phyloP scores from a whole-genome alignment of 2,888 invertebrate species.

The Bimastos eiseni region DNA sequence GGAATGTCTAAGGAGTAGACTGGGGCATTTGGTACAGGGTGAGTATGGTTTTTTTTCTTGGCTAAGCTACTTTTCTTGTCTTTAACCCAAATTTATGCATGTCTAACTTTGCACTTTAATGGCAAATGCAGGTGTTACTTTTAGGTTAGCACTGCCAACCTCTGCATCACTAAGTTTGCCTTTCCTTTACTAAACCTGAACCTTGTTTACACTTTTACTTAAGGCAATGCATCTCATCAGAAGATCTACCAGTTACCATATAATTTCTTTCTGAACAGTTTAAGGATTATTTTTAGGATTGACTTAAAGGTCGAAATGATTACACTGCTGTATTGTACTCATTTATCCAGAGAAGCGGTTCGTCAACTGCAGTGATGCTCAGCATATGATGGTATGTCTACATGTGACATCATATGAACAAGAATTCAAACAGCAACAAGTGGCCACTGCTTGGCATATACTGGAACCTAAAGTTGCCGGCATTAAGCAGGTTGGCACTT shows the following conservation, averaged over 20 bases:
- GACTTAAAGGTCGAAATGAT: no score
- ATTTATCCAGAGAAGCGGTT: neutral
- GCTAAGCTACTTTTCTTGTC: neutral
- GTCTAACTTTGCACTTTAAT: neutral
- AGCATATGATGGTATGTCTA: neutral
- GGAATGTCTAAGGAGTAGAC: neutral
- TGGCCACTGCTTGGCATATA: constrained; percentile 8
- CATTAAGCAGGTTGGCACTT: constrained; percentile 14
- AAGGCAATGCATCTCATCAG: no score
- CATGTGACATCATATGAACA: constrained; percentile 16
- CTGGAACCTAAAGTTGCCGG: constrained; percentile 19
- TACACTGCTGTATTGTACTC: neutral
- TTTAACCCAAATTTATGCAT: neutral
- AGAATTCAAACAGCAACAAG: neutral
- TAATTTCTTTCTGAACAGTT: no score
- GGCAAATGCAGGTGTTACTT: neutral
- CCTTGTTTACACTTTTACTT: no score
- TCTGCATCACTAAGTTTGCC: no score
- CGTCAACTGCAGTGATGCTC: neutral
- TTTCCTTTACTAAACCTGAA: no score
- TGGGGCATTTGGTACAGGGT: neutral
- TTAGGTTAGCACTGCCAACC: neutral
- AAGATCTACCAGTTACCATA: no score
- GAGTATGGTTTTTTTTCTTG: neutral
- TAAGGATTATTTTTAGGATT: neutral